These are phyloP conservation scores for Oenanthe oenanthe DNA, from an alignment of 2,113 vertebrate species.

Conservation along the genomic window DNA sequence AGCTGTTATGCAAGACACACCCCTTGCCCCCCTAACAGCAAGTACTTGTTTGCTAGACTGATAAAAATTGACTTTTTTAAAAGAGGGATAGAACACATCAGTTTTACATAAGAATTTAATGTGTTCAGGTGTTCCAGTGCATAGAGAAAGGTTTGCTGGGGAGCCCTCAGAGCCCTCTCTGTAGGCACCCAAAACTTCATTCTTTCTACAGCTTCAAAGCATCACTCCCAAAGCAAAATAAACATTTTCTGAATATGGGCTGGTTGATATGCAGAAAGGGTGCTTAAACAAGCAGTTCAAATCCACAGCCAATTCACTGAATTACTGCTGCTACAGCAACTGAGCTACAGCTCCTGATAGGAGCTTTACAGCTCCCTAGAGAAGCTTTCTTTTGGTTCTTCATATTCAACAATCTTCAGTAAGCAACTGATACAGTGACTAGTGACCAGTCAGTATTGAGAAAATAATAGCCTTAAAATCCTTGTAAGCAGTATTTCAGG, in stretches of 20 bases:
- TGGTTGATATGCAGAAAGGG: not conserved
- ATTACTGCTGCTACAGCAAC: not conserved
- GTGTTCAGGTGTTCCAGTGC: not conserved
- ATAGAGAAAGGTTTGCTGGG: not conserved
- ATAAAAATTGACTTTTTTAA: not conserved
- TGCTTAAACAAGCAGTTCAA: not conserved
- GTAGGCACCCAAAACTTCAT: not conserved
- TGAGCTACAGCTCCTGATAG: not conserved
- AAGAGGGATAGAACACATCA: not conserved
- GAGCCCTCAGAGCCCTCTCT: not conserved
- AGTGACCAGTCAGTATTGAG: not conserved
- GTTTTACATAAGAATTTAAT: not conserved
- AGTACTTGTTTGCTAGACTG: not conserved
- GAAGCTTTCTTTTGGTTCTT: not conserved
- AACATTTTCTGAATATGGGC: not conserved
- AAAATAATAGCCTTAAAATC: not conserved
- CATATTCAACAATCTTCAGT: not conserved
- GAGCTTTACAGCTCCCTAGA: not conserved
- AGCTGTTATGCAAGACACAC: constrained; percentile 38
- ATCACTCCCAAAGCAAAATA: not conserved
- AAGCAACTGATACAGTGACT: not conserved
- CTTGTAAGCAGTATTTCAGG: not conserved
- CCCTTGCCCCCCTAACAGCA: not conserved
- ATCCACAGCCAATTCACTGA: accelerated
- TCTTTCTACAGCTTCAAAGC: not conserved